Base-by-base conservation (phyloP, 2,888 invertebrate species). In the Trissoscelio sp. region DNA sequence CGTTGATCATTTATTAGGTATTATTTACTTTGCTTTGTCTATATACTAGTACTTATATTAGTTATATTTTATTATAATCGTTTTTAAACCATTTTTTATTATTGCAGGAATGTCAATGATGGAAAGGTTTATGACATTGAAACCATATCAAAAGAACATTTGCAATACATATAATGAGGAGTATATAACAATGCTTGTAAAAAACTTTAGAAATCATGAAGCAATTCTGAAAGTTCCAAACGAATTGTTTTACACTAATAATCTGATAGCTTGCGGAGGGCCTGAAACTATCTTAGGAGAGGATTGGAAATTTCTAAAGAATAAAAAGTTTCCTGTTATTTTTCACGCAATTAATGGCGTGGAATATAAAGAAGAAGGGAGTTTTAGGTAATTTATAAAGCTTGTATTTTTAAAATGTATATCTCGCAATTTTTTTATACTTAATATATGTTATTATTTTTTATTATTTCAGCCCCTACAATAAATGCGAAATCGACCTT, bases 81-180 rank as follows among this genome's bases (percentile, higher is more conserved):
- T 37, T 37, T 9, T 37, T 37, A 37, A 11, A 37, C 11, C 7
- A 24, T 24, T 24, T 24, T 24, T 24, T 24, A 24, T 24, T 24
- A 24, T 34, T 11, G 5, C 11, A 2, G 11, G 2, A 9, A 11
- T 34, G 3, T 96, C 96, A 0, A 91, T 96, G 46, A 90, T 97
- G 86, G 95, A 96, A 87, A 92, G 97, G 22, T 89, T 97, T 55
- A 93, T 95, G 92, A 87, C 90, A 0, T 92, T 92, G 0, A 91
- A 92, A 18, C 88, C 91, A 0, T 88, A 94, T 12, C 92, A 94
- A 85, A 87, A 92, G 11, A n/a, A n/a, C n/a, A 44, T 14, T 6
- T 3, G 22, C 1, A 20, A 22, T 1, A 20, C 16, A 18, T 46
- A 46, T 46, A 46, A 46, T 46, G 1, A 7, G 0, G 22, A 22